Percentiles rank a stretch among this genome's conserved stretches.
phyloP scores from a whole-genome alignment of 2,888 invertebrate genomes.

The Stenichneumon culpator region DNA sequence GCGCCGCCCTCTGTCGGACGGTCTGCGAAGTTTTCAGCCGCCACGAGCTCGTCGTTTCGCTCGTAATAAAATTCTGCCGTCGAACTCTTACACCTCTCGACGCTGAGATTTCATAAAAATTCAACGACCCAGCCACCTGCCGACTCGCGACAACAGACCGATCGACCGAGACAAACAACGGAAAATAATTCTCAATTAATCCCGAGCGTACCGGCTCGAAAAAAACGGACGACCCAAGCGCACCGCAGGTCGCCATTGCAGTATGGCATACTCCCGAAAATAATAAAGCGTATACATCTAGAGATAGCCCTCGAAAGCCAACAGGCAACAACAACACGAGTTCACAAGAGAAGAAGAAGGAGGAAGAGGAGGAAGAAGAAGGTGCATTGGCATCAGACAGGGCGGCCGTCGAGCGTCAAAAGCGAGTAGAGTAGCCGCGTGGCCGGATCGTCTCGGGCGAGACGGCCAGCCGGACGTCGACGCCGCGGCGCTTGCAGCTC shows the following conservation, averaged over 20 bases:
- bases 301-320: conserved; percentile 35
- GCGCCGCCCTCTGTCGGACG: too few relatives aligned
- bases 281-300: conserved; percentile 38
- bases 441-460: conserved; percentile 13
- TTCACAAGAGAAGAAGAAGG: conserved; percentile 23
- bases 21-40: too few relatives aligned
- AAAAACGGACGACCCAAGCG: neutral
- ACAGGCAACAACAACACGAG: conserved; percentile 55
- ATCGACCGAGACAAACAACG: neutral
- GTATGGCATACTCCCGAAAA: conserved; percentile 37
- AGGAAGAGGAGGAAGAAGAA: conserved; percentile 52
- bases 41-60: too few relatives aligned
- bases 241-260: conserved; percentile 4
- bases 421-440: conserved; percentile 26
- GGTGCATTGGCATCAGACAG: conserved; percentile 54
- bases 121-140: too few relatives aligned
- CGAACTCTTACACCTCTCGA: too few relatives aligned
- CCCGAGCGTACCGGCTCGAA: neutral
- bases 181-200: neutral
- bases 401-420: conserved; percentile 61
- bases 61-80: too few relatives aligned
- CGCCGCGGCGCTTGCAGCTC: conserved; percentile 46
- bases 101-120: too few relatives aligned
- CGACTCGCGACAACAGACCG: too few relatives aligned
- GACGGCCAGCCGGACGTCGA: conserved; percentile 25